Evolutionary conservation across 1,140 invertebrate species (phyloP), one percentile per base, ranked within the genome.

Genomic region (Neelides sp.): DNA sequence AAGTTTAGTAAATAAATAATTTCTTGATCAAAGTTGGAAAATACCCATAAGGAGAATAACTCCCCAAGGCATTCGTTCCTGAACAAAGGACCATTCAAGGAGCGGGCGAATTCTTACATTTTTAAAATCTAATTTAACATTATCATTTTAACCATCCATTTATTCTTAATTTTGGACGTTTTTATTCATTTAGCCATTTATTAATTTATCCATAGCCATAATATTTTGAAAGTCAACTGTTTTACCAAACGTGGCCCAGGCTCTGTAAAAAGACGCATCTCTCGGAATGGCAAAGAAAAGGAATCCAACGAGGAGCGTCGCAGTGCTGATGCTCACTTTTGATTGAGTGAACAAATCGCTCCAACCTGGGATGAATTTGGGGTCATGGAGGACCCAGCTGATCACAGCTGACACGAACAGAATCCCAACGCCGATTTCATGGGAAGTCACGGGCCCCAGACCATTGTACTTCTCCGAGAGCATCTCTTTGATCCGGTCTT

Each of bases 331-430:
- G 10, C 34, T 45, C 8, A 68, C 69, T 66, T 62, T 72, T 68
- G 64, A 55, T 7, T 61, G 17, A 0, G 78, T 77, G 39, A 82
- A 71, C 28, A 78, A 67, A 54, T 73, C 67, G 2, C 79, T 75
- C 82, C 86, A 92, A 15, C 87, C 87, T 1, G 69, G 68, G 58
- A 86, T 77, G 63, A 89, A 85, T 51, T 83, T 82, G 0, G 90
- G 89, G 36, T 80, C 78, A 39, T 88, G 76, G 64, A 90, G 85
- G 64, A 94, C 83, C 82, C 89, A 94, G 52, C 92, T 71, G 37
- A 83, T 52, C 2, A 93, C 78, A 5, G 89, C 76, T 7, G 79
- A 55, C 4, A 86, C 64, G 64, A 95, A 94, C 15, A 89, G 69
- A 10, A 77, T 56, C 26, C 82, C 77, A 1, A 91, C 82, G 23